Percentiles rank a stretch among this genome's conserved stretches.
These are phyloP conservation scores for Argentina silus DNA, from an alignment of 2,797 vertebrate genomes.

Conservation along the genomic window DNA sequence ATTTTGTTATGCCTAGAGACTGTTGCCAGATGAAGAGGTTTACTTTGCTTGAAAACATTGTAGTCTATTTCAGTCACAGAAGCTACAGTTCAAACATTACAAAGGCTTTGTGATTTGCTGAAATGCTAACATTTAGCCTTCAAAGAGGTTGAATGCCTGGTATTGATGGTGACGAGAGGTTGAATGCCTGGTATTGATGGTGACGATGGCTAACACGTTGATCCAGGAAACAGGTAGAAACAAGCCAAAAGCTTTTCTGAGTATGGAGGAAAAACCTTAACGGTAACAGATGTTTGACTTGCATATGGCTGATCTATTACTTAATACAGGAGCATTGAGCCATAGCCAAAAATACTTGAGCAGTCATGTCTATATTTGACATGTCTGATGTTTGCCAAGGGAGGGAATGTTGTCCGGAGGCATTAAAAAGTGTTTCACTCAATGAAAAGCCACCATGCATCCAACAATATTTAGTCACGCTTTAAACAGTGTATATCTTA, in stretches of 20 bases:
- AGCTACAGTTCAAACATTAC: no score
- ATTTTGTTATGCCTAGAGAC: no score
- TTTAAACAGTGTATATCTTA: no score
- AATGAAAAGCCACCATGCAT: neutral
- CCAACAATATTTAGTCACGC: no score
- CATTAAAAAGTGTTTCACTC: neutral
- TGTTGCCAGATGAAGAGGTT: no score
- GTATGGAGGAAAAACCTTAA: neutral
- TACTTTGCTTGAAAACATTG: no score
- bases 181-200: neutral
- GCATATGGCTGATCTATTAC: neutral
- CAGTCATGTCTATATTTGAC: neutral
- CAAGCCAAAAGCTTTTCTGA: neutral
- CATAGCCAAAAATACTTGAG: neutral
- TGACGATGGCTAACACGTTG: no score
- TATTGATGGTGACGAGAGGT: neutral
- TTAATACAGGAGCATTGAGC: constrained; percentile 3
- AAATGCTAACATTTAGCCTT: no score
- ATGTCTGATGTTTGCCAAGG: neutral
- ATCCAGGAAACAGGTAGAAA: neutral
- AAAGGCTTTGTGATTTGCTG: no score
- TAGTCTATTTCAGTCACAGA: no score
- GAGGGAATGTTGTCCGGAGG: no score
- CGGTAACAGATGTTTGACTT: neutral
- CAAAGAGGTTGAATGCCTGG: neutral